Evolutionary conservation across 2,888 invertebrate species (phyloP).

Genomic region (Sepiola atlantica): DNA sequence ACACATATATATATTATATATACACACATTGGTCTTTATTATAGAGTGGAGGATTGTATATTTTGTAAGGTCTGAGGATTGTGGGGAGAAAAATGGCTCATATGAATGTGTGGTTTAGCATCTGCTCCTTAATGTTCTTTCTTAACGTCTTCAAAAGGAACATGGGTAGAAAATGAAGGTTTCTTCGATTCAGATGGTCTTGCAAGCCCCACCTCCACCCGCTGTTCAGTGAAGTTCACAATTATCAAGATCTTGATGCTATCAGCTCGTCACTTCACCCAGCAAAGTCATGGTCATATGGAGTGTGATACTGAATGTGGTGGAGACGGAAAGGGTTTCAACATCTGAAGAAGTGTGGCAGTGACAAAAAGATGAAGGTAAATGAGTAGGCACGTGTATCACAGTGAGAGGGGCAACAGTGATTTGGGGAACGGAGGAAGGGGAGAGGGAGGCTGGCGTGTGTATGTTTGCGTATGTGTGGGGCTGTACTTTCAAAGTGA

Average conservation of each 20-base stretch:
- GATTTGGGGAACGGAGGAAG: background rate
- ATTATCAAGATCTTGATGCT: background rate
- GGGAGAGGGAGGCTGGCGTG: too few species aligned
- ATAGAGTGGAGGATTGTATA: too few species aligned
- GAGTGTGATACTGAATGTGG: background rate
- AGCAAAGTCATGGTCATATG: background rate
- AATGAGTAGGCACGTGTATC: background rate
- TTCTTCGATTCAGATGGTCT: background rate
- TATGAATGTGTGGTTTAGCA: too few species aligned
- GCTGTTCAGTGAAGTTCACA: constrained; percentile 2
- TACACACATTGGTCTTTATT: too few species aligned
- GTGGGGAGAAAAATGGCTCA: too few species aligned
- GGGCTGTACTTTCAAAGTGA: background rate
- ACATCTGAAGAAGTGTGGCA: background rate
- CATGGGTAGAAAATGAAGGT: background rate
- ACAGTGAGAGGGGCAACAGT: background rate
- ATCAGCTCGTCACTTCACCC: background rate
- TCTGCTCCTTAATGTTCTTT: too few species aligned
- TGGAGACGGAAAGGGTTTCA: background rate
- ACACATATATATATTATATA: too few species aligned
- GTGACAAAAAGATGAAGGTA: background rate
- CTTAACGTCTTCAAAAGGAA: background rate
- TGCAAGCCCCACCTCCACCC: background rate
- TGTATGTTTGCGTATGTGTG: background rate
- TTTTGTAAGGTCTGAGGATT: too few species aligned